Evolutionary conservation across 2,888 invertebrate species (phyloP).

Genomic region (Strigamia transsilvanica): DNA sequence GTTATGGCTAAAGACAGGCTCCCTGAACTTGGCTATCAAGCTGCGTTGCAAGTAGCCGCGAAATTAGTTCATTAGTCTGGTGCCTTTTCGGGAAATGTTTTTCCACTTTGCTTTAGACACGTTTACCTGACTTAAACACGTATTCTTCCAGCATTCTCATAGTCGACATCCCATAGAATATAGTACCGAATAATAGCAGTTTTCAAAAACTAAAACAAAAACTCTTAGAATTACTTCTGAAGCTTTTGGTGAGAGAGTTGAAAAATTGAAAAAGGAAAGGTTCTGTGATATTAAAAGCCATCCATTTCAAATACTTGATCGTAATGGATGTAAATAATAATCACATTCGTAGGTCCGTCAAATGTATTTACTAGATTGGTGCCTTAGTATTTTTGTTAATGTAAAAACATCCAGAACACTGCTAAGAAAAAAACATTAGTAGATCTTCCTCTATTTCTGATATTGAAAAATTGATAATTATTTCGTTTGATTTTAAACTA

Average conservation of each 20-base stretch:
- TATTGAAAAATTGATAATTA: background rate
- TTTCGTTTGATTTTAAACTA: background rate
- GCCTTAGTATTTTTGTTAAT: constrained; percentile 37
- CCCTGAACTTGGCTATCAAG: constrained; percentile 86
- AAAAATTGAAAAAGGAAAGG: constrained; percentile 5
- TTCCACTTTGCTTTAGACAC: constrained; percentile 46
- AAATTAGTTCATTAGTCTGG: constrained; percentile 35
- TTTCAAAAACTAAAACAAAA: background rate
- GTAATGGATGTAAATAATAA: constrained; percentile 11
- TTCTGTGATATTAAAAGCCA: constrained; percentile 30
- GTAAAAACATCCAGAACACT: background rate
- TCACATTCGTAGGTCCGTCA: background rate
- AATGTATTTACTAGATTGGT: background rate
- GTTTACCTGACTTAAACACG: constrained; percentile 44
- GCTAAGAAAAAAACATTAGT: background rate
- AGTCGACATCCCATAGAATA: constrained; percentile 8
- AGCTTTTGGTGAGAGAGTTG: background rate
- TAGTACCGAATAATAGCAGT: background rate
- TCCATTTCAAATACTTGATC: background rate
- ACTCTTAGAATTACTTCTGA: background rate
- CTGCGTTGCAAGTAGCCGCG: constrained; percentile 71
- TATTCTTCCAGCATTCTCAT: constrained; percentile 47
- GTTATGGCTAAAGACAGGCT: constrained; percentile 86
- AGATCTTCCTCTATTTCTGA: constrained; percentile 15
- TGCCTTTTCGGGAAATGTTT: constrained; percentile 6